phyloP scores from a whole-genome alignment of 2,888 invertebrate species.

The Crioceris asparagi region DNA sequence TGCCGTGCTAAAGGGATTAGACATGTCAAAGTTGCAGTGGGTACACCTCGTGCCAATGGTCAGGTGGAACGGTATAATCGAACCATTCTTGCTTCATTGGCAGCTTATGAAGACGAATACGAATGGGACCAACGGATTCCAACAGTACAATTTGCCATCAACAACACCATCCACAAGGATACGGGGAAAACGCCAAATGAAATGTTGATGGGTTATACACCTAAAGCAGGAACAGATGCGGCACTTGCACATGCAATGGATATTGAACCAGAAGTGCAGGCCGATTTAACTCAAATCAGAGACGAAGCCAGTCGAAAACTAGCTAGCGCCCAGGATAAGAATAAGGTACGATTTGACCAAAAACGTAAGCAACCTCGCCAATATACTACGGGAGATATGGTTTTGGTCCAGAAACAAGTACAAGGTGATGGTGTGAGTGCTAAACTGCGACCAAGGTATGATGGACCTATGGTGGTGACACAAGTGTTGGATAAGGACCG shows the following conservation, averaged over 20 bases:
- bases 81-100: slow-evolving; percentile 7
- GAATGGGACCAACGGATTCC: slow-evolving; percentile 9
- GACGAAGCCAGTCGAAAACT: too few relatives aligned
- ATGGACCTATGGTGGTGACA: slow-evolving; percentile 10
- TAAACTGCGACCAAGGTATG: slow-evolving; percentile 9
- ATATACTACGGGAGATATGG: slow-evolving; percentile 11
- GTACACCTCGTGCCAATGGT: slow-evolving; percentile 16
- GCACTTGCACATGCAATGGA: slow-evolving; percentile 8
- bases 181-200: slow-evolving; percentile 14
- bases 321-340: too few relatives aligned
- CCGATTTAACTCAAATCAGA: too few relatives aligned
- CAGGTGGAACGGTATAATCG: slow-evolving; percentile 14
- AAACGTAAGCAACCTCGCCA: slow-evolving; percentile 7
- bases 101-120: slow-evolving; percentile 6
- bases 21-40: slow-evolving; percentile 10
- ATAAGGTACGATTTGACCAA: slow-evolving; percentile 10
- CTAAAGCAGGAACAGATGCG: slow-evolving; percentile 5
- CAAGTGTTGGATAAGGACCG: slow-evolving; percentile 10
- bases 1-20: slow-evolving; percentile 4
- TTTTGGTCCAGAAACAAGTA: slow-evolving; percentile 8
- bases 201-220: slow-evolving; percentile 11
- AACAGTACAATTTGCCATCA: slow-evolving; percentile 9
- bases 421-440: slow-evolving; percentile 3
- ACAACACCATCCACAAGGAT: slow-evolving; percentile 8
- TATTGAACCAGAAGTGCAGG: too few relatives aligned